Base-by-base conservation (phyloP, 2,113 vertebrate species). In the Megalops atlanticus region DNA sequence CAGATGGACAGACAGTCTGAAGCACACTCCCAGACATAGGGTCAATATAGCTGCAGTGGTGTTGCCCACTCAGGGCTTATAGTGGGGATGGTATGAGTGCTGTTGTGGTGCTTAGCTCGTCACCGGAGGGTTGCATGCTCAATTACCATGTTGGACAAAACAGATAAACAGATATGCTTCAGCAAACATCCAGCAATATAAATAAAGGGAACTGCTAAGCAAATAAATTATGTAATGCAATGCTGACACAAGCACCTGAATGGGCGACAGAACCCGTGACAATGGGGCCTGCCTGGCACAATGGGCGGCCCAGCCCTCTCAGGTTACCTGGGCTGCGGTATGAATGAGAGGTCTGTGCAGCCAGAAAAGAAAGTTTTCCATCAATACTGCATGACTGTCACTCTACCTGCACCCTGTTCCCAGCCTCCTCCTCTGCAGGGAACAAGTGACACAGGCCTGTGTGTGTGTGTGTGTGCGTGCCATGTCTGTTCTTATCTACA, bases 371-470 rank as follows among this genome's bases (percentile, higher is more conserved):
- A 83, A 83, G 81, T 81, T 84, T 78, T 84, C 69, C 72, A 86
- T 84, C 81, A 86, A 84, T 84, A 86, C 75, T 84, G 72, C 76
- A 86, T 86, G 76, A 78, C 74, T 73, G 83, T 73, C 68, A 83
- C 72, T 79, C 27, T 49, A 76, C 72, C 73, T 81, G 40, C n/a
- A 74, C 39, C 49, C 35, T 45, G 14, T 45, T 45, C 43, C 58
- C 47, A 74, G 70, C 15, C 79, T 39, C 14, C 73, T 16, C 49
- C 35, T 24, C 40, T 18, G 5, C 41, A 15, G 47, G 11, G n/a
- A 21, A 64, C 47, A 73, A 4, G 45, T 58, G 31, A 54, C 21
- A 49, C 76, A 45, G 68, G 41, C n/a, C 70, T 77, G n/a, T 58
- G 35, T 74, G 14, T 64, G 52, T 36, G 33, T 54, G 76, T 75